These are phyloP conservation scores for Acromyrmex heyeri DNA, from an alignment of 1,140 invertebrate species.

Conservation along the genomic window DNA sequence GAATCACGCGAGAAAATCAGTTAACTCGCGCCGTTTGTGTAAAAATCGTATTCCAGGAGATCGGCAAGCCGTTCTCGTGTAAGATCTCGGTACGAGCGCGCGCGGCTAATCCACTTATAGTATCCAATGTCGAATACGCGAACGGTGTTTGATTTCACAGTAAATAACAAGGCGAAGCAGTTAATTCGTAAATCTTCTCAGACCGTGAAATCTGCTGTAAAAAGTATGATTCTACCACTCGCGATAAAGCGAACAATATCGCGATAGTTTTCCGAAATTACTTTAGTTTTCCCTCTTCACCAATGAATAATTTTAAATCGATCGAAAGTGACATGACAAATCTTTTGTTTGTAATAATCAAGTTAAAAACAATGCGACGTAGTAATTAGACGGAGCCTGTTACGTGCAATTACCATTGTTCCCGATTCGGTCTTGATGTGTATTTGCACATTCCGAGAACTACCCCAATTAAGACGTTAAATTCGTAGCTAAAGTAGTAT, in stretches of 20 bases:
- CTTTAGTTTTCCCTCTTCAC: background rate
- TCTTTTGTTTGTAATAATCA: background rate
- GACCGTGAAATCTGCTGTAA: conserved; percentile 78
- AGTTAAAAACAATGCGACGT: conserved; percentile 15
- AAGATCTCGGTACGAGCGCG: conserved; percentile 55
- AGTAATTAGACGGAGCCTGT: conserved; percentile 33
- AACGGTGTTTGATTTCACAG: conserved; percentile 81
- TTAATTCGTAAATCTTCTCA: conserved; percentile 82
- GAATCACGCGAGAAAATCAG: conserved; percentile 24
- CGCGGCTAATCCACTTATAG: conserved; percentile 83
- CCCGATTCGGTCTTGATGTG: conserved; percentile 40
- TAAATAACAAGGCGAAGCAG: conserved; percentile 79
- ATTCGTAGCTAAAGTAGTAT: conserved; percentile 56
- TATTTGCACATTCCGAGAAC: conserved; percentile 56
- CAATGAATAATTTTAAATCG: background rate
- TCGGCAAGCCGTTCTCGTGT: conserved; percentile 63
- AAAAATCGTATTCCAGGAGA: conserved; percentile 54
- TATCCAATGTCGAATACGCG: conserved; percentile 82
- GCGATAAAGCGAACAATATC: conserved; percentile 23
- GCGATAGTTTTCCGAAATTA: background rate
- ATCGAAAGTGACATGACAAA: background rate
- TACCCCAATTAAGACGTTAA: conserved; percentile 57
- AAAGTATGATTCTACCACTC: conserved; percentile 66
- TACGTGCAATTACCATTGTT: conserved; percentile 56
- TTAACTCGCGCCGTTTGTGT: conserved; percentile 20